These are phyloP conservation scores for Sisyra nigra DNA, from an alignment of 2,888 invertebrate genomes.

Conservation along the genomic window DNA sequence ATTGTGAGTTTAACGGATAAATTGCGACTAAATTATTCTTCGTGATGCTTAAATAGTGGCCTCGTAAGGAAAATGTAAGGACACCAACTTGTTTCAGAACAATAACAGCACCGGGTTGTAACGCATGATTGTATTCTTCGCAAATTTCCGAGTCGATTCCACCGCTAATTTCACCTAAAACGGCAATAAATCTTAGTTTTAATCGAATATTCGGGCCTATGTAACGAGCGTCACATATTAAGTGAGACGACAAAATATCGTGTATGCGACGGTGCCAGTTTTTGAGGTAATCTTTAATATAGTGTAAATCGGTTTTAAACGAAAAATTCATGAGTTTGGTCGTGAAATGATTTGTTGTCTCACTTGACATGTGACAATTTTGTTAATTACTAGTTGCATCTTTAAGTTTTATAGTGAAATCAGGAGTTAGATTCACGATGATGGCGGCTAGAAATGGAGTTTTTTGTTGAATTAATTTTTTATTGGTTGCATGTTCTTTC, in stretches of 20 bases:
- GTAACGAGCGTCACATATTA: no score
- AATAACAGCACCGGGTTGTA: conserved; percentile 19
- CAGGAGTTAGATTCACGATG: conserved; percentile 13
- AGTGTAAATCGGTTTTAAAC: no score
- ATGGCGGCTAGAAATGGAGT: conserved; percentile 22
- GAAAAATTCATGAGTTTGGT: no score
- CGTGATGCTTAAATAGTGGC: conserved; percentile 20
- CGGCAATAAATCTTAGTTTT: conserved; percentile 1
- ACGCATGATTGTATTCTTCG: conserved; percentile 16
- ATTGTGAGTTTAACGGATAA: conserved; percentile 13
- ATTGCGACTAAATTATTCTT: conserved; percentile 20
- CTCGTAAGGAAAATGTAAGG: conserved; percentile 14
- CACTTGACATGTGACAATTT: no score
- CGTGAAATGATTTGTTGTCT: no score
- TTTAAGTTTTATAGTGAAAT: not conserved
- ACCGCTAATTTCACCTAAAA: conserved; percentile 20
- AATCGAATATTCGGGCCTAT: not conserved
- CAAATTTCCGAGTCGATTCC: conserved; percentile 20
- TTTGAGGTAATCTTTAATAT: no score
- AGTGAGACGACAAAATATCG: no score
- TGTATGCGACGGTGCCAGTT: no score
- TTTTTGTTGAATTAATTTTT: conserved; percentile 18
- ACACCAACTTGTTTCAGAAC: conserved; percentile 20
- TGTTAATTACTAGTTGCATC: conserved; percentile 2
- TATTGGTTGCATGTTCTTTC: conserved; percentile 13